Base-by-base conservation (phyloP, 1,140 invertebrate species). In the Panulirus ornatus region DNA sequence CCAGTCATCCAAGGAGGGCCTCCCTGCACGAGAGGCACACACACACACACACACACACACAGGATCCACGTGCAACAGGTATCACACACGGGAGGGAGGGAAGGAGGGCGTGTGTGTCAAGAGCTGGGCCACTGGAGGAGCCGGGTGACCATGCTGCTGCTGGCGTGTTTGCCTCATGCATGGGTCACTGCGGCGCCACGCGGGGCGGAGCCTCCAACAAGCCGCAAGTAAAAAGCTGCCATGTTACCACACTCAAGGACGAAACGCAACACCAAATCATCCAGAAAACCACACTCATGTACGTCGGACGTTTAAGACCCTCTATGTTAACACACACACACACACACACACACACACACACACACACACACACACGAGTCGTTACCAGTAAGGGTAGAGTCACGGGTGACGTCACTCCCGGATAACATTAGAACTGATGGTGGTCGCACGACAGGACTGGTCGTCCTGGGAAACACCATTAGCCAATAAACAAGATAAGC, bases 281-380 rank as follows among this genome's bases (percentile, higher is more conserved):
- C 9, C 51, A 54, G 9, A 54, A 9, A 54, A 9, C 9, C 51
- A 54, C 51, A 54, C 51, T 11, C 51, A 54, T 22, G 22, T 22
- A 54, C 51, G 22, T 22, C 9, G 9, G 22, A 9, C 9, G 9
- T 11, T 22, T 11, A 9, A 54, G 9, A 54, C 51, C n/a, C n/a
- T n/a, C n/a, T n/a, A n/a, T n/a, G n/a, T n/a, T 14, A 11, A 75
- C 71, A 75, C 71, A 75, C 71, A 73, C 70, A 73, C 70, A 73
- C 71, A 73, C 70, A 22, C 70, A 5, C 22, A 73, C 70, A 73
- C 70, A 73, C 70, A 73, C 70, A 73, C 70, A 73, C 70, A 34
- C 70, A 34, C 1, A 73, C 70, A 73, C 70, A 73, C 54, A 58
- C 54, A 58, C 1, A 58, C 54, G n/a, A n/a, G n/a, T n/a, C n/a